A percentile compares a stretch with the other conserved stretches of the same genome.
Conservation (phyloP, 2,113 vertebrate genomes). For the Vireo altiloquus region DNA sequence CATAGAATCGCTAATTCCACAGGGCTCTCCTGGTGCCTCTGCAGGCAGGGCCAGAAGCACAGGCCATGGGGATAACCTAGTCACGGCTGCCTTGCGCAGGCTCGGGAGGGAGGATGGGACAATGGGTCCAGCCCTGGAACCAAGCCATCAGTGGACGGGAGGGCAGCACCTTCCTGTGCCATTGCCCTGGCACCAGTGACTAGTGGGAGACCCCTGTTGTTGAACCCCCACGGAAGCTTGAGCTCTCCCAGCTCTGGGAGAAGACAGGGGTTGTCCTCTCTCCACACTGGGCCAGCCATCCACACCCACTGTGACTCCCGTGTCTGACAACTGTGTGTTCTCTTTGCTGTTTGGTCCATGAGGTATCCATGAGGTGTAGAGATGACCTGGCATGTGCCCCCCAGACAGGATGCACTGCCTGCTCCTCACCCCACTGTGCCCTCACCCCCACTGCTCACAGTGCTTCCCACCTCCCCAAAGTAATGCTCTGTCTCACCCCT, state of each 20-base stretch:
- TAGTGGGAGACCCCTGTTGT: fast-evolving
- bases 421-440: background rate
- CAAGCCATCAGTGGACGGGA: fast-evolving
- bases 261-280: background rate
- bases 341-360: background rate
- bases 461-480: background rate
- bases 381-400: background rate
- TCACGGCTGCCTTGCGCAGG: background rate
- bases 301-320: background rate
- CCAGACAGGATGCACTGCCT: fast-evolving
- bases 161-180: background rate
- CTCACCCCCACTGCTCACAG: background rate
- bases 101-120: fast-evolving
- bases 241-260: background rate
- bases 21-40: background rate
- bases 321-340: fast-evolving
- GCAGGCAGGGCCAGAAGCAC: background rate
- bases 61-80: fast-evolving
- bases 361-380: background rate
- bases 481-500: background rate
- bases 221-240: background rate
- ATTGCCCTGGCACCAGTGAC: background rate
- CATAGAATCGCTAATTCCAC: background rate
- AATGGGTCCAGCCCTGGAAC: background rate
- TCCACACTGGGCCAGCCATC: fast-evolving